phyloP scores from a whole-genome alignment of 2,113 vertebrate genomes.

The Struthio camelus region DNA sequence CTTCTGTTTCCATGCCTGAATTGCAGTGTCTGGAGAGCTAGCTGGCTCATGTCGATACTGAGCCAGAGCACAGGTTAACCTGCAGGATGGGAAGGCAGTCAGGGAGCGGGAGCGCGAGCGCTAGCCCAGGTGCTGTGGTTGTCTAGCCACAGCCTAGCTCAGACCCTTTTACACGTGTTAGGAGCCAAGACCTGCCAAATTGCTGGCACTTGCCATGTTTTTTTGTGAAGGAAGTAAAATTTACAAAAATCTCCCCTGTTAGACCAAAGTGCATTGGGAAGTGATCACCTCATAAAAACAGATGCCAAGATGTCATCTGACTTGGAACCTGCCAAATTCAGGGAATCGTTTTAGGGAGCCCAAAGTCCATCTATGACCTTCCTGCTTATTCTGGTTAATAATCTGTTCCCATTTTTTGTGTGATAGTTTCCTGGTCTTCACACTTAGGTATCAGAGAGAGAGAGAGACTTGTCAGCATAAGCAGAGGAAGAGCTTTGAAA shows the following conservation, averaged over 20 bases:
- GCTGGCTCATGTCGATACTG: rapidly evolving
- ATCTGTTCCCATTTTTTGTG: neutral
- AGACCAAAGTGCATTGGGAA: neutral
- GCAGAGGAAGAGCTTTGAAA: neutral
- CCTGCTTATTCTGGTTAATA: neutral
- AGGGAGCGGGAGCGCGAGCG: neutral
- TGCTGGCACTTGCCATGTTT: neutral
- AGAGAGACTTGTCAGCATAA: neutral
- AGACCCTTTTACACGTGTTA: neutral
- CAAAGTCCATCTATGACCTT: neutral
- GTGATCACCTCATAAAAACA: neutral
- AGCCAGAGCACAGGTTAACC: neutral
- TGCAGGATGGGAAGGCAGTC: neutral
- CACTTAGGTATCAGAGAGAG: too few species aligned
- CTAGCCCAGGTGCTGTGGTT: rapidly evolving
- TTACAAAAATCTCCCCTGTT: neutral
- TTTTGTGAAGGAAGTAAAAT: neutral
- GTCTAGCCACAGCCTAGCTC: neutral
- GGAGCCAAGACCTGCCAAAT: neutral
- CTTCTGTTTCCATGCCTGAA: neutral
- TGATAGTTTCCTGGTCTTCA: too few species aligned
- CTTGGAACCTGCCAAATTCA: neutral
- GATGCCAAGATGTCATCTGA: neutral
- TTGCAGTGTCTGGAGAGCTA: neutral
- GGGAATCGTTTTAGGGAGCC: neutral